phyloP scores from a whole-genome alignment of 1,140 invertebrate genomes.

The Ceratina australensis region DNA sequence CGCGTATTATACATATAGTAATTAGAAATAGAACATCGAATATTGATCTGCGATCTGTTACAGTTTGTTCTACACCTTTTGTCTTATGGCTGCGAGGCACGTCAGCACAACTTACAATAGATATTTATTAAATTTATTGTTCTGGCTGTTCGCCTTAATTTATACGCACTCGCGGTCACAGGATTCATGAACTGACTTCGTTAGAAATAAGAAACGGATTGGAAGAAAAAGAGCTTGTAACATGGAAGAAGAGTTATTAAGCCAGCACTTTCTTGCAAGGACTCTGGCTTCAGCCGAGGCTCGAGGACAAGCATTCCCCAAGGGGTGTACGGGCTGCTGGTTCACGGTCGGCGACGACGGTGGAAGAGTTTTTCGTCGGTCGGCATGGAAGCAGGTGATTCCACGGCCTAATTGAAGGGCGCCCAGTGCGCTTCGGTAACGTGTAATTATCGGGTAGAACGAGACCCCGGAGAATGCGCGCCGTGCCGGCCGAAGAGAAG shows the following conservation, averaged over 20 bases:
- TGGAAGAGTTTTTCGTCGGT: slow-evolving; percentile 61
- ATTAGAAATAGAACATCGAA: no score
- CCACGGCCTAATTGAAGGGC: slow-evolving; percentile 69
- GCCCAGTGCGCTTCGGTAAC: slow-evolving; percentile 64
- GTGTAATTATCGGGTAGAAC: slow-evolving; percentile 72
- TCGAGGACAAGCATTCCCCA: slow-evolving; percentile 14
- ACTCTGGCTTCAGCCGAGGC: neutral
- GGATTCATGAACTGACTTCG: no score
- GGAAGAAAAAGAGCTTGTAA: neutral
- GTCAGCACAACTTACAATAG: no score
- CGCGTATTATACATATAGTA: no score
- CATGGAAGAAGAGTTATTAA: neutral
- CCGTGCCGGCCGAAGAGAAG: slow-evolving; percentile 44
- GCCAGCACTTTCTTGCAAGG: neutral
- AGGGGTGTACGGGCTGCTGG: slow-evolving; percentile 4
- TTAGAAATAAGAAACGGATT: neutral
- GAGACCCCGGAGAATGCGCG: slow-evolving; percentile 65
- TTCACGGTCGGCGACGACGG: slow-evolving; percentile 20
- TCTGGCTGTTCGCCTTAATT: no score
- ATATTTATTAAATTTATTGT: no score
- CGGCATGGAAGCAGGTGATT: slow-evolving; percentile 62
- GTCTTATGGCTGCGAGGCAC: no score
- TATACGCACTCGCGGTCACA: no score
- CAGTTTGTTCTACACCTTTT: no score
- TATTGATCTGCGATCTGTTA: no score